These are phyloP conservation scores for Antheraea mylitta DNA, from an alignment of 1,140 invertebrate genomes.

Conservation along the genomic window DNA sequence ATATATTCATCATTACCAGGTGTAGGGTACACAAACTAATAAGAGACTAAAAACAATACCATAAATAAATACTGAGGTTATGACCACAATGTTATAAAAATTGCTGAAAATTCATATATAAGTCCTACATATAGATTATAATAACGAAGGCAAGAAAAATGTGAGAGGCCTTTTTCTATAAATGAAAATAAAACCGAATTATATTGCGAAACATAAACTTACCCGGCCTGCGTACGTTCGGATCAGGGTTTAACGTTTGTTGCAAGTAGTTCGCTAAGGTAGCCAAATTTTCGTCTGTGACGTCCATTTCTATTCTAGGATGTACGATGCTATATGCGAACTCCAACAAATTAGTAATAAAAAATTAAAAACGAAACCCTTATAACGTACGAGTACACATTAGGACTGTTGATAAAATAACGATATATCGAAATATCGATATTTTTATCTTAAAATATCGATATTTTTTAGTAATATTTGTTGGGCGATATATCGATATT, in stretches of 20 bases:
- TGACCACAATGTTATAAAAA: not conserved
- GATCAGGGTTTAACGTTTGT: slow-evolving; percentile 93
- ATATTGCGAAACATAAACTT: slow-evolving; percentile 45
- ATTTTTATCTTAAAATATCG: no score
- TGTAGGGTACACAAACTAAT: no score
- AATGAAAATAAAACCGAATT: not conserved
- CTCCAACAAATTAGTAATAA: no score
- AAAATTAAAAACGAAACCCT: no score
- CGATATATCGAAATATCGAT: no score
- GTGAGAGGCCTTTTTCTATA: not conserved
- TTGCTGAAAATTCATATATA: not conserved
- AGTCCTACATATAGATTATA: not conserved
- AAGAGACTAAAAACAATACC: no score
- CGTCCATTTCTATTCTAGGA: slow-evolving; percentile 82
- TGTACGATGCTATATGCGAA: not conserved
- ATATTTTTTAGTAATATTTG: no score
- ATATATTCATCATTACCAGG: no score
- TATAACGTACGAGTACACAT: no score
- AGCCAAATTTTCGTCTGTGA: slow-evolving; percentile 89
- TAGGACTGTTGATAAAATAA: no score
- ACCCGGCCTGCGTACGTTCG: slow-evolving; percentile 90
- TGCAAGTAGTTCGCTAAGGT: slow-evolving; percentile 91
- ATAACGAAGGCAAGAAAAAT: not conserved
- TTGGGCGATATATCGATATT: no score
- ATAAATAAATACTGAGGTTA: not conserved